Percentiles rank a stretch among this genome's conserved stretches.
Conservation (phyloP, 1,140 invertebrate species). For the Hylaeus anthracinus region DNA sequence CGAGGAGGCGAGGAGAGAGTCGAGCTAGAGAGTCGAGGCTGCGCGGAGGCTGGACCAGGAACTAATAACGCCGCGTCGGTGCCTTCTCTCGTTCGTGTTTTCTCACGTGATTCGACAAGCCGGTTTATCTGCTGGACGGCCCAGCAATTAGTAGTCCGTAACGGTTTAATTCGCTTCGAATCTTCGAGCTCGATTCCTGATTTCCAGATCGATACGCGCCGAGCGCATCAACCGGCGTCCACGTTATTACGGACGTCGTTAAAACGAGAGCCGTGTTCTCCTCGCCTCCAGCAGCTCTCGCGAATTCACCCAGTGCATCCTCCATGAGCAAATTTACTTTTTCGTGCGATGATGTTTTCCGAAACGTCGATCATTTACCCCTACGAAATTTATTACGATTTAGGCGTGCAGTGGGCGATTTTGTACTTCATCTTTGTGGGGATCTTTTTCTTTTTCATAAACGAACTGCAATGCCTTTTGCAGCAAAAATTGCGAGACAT, state of each 20-base stretch:
- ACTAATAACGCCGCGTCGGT: slow-evolving; percentile 52
- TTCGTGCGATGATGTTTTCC: too few relatives aligned
- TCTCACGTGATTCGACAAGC: slow-evolving; percentile 65
- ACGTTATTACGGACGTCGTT: slow-evolving; percentile 29
- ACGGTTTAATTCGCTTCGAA: slow-evolving; percentile 56
- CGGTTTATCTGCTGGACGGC: slow-evolving; percentile 57
- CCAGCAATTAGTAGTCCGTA: slow-evolving; percentile 61
- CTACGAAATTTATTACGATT: too few relatives aligned
- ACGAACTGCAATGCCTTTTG: too few relatives aligned
- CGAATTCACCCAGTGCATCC: too few relatives aligned
- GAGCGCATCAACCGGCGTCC: slow-evolving; percentile 16
- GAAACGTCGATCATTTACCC: too few relatives aligned
- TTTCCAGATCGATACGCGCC: slow-evolving; percentile 40
- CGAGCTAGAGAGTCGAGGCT: not conserved
- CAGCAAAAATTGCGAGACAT: too few relatives aligned
- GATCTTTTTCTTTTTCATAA: too few relatives aligned
- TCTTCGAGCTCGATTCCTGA: slow-evolving; percentile 45
- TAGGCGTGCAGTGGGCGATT: too few relatives aligned
- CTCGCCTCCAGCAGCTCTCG: not conserved
- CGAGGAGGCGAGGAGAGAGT: slow-evolving; percentile 51
- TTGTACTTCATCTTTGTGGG: too few relatives aligned
- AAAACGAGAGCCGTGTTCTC: not conserved
- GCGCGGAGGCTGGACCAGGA: slow-evolving; percentile 62
- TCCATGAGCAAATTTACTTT: too few relatives aligned
- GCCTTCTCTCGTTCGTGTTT: slow-evolving; percentile 57